These are phyloP conservation scores for Xiphias gladius DNA, from an alignment of 2,113 vertebrate species.

Conservation along the genomic window DNA sequence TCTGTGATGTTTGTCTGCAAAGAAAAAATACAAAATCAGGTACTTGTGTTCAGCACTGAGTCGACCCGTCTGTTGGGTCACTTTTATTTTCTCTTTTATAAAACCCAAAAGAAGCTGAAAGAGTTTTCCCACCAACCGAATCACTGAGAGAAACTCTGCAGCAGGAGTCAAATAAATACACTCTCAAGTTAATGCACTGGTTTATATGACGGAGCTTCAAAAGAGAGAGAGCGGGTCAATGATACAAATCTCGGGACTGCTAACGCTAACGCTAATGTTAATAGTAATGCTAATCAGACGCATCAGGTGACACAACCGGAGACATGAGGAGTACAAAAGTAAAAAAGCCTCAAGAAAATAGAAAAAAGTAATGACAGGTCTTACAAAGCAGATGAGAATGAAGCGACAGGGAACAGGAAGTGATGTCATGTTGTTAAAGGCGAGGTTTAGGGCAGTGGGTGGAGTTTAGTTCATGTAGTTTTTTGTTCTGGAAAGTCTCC, in stretches of 20 bases:
- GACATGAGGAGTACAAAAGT: constrained; percentile 55
- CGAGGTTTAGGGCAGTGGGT: constrained; percentile 37
- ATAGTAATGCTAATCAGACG: constrained; percentile 16
- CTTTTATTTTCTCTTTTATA: constrained; percentile 52
- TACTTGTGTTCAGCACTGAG: not conserved
- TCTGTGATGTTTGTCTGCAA: not conserved
- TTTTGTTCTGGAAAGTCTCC: constrained; percentile 36
- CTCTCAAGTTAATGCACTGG: constrained; percentile 59
- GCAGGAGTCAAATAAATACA: constrained; percentile 63
- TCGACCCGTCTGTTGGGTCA: not conserved
- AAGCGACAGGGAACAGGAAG: constrained; percentile 57
- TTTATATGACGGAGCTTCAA: constrained; percentile 51
- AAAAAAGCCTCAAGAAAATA: constrained; percentile 57
- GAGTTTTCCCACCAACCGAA: constrained; percentile 16
- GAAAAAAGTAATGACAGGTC: constrained; percentile 46
- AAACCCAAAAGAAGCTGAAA: constrained; percentile 29
- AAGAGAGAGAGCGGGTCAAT: constrained; percentile 38
- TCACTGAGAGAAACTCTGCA: constrained; percentile 1
- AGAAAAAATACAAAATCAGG: not conserved
- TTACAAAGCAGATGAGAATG: constrained; percentile 59
- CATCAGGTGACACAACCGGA: constrained; percentile 5
- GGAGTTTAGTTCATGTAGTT: constrained; percentile 50
- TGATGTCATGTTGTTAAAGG: constrained; percentile 56
- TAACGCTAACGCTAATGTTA: constrained; percentile 27
- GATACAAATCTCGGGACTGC: constrained; percentile 41